Evolutionary conservation across 2,888 invertebrate genomes (phyloP).

Genomic region (Pyrgus malvae): DNA sequence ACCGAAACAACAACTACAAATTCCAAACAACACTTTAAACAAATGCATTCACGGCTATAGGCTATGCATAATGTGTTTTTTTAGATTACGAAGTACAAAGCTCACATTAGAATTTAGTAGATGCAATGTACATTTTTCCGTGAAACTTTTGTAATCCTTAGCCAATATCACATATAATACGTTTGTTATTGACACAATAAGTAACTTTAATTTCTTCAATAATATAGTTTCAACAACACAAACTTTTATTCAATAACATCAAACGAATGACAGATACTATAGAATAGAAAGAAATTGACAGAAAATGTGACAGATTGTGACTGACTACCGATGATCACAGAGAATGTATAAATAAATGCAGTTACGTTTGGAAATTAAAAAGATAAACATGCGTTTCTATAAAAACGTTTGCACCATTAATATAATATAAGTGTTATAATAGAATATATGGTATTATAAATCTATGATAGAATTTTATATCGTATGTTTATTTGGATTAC

Average conservation of each 20-base stretch:
- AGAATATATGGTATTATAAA: too few relatives aligned
- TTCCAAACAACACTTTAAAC: constrained; percentile 20
- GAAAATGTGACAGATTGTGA: constrained; percentile 36
- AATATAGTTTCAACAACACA: constrained; percentile 40
- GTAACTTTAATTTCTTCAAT: constrained; percentile 39
- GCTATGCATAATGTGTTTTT: constrained; percentile 20
- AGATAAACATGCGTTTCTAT: too few relatives aligned
- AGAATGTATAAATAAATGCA: too few relatives aligned
- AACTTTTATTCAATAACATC: constrained; percentile 68
- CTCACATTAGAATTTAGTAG: constrained; percentile 52
- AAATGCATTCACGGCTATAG: constrained; percentile 1
- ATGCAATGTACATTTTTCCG: constrained; percentile 48
- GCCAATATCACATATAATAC: constrained; percentile 36
- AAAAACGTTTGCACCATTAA: too few relatives aligned
- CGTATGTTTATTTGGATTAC: too few relatives aligned
- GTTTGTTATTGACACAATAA: constrained; percentile 40
- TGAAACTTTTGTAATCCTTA: constrained; percentile 35
- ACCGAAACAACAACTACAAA: constrained; percentile 22
- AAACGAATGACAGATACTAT: constrained; percentile 66
- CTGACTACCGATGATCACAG: too few relatives aligned
- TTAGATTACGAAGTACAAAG: constrained; percentile 37
- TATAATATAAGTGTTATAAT: too few relatives aligned
- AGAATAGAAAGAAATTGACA: constrained; percentile 33
- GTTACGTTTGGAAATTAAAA: too few relatives aligned
- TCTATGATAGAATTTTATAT: too few relatives aligned